phyloP scores from a whole-genome alignment of 2,113 vertebrate species.

The Proteles cristata region DNA sequence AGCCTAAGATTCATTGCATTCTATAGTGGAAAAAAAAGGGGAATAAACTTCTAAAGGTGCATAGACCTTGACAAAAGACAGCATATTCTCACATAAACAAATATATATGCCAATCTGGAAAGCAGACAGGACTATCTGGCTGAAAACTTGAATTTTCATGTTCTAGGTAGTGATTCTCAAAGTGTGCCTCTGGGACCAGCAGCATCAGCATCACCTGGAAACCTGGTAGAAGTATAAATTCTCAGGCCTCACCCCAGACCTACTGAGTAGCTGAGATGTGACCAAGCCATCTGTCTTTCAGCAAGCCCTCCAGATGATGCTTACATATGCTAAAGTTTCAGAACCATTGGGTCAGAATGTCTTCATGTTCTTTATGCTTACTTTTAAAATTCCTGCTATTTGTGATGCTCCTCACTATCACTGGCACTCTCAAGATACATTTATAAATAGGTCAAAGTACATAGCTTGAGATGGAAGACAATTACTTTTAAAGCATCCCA shows the following conservation, averaged over 20 bases:
- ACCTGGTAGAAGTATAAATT: not conserved
- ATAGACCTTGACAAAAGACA: not conserved
- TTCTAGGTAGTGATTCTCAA: not conserved
- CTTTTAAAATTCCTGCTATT: not conserved
- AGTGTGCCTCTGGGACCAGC: not conserved
- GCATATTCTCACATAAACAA: not conserved
- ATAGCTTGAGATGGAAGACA: not conserved
- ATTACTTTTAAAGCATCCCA: not conserved
- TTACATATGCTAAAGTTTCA: not conserved
- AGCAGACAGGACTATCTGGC: too few relatives aligned
- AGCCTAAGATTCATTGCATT: not conserved
- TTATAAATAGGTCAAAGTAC: not conserved
- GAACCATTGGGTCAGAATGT: not conserved
- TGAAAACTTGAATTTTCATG: not conserved
- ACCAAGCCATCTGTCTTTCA: not conserved
- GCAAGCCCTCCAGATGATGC: not conserved
- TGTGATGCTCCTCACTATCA: not conserved
- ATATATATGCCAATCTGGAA: not conserved
- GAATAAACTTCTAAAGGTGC: not conserved
- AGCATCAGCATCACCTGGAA: not conserved
- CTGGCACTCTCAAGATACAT: not conserved
- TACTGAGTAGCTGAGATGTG: not conserved
- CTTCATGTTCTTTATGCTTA: not conserved
- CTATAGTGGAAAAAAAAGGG: not conserved
- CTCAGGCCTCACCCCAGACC: not conserved